phyloP scores from a whole-genome alignment of 2,888 invertebrate genomes.

The Nomada fabriciana region DNA sequence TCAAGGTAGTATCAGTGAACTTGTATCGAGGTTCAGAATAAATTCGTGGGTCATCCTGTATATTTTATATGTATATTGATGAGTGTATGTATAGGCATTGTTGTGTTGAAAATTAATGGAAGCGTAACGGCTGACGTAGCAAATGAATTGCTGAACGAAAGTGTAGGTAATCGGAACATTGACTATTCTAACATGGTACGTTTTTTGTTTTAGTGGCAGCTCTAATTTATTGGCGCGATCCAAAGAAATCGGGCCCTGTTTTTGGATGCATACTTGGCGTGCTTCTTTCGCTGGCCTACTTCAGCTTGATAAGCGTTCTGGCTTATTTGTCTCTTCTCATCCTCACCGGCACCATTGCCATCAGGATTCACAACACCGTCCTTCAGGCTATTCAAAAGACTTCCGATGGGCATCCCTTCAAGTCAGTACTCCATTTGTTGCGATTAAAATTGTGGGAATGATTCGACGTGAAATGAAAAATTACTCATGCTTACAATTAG shows the following conservation, averaged over 20 bases:
- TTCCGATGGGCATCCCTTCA: conserved; percentile 98
- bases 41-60: background rate
- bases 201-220: conserved; percentile 91
- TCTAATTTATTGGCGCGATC: conserved; percentile 98
- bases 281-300: conserved; percentile 96
- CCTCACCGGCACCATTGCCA: conserved; percentile 94
- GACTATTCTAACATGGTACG: background rate
- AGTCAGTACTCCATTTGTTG: conserved; percentile 87
- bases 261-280: conserved; percentile 95
- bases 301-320: conserved; percentile 97
- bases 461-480: too few species aligned
- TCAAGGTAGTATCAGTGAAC: background rate
- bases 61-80: background rate
- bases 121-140: background rate
- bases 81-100: background rate
- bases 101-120: background rate
- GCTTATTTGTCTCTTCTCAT: conserved; percentile 95
- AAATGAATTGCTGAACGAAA: background rate
- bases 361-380: conserved; percentile 98
- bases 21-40: conserved; percentile 27
- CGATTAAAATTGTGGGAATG: background rate
- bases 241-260: conserved; percentile 96
- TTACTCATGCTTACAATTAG: too few species aligned
- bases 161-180: background rate
- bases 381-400: conserved; percentile 98